A percentile compares a stretch with the other conserved stretches of the same genome.
These are phyloP conservation scores for Pantala flavescens DNA, from an alignment of 1,140 invertebrate species.

Conservation along the genomic window DNA sequence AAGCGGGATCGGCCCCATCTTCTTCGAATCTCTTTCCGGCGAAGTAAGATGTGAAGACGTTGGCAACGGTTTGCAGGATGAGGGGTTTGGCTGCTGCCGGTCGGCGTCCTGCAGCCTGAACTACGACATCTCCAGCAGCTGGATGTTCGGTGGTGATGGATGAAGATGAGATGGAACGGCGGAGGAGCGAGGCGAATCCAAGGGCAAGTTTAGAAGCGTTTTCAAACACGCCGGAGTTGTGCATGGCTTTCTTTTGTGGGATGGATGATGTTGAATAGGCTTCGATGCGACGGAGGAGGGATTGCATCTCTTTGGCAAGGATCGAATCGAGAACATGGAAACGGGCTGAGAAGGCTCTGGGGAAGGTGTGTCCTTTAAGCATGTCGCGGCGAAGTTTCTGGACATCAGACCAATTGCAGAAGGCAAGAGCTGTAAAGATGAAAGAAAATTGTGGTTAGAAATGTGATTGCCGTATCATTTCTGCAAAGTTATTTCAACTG, in stretches of 20 bases:
- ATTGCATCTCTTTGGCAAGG: slow-evolving; percentile 24
- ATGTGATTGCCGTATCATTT: no score
- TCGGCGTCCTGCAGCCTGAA: slow-evolving; percentile 17
- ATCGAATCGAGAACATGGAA: slow-evolving; percentile 26
- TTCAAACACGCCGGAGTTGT: slow-evolving; percentile 13
- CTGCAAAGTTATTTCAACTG: no score
- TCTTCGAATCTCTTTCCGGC: slow-evolving; percentile 31
- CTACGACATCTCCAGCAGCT: not conserved
- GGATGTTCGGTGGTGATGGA: not conserved
- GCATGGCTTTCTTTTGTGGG: slow-evolving; percentile 12
- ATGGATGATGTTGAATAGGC: slow-evolving; percentile 13
- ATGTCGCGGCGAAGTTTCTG: slow-evolving; percentile 33
- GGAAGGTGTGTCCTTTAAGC: slow-evolving; percentile 28
- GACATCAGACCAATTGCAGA: slow-evolving; percentile 36
- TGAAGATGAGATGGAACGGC: not conserved
- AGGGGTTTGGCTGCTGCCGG: slow-evolving; percentile 24
- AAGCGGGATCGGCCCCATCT: slow-evolving; percentile 25
- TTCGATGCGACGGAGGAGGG: slow-evolving; percentile 18
- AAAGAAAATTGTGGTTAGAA: slow-evolving; percentile 12
- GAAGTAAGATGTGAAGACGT: slow-evolving; percentile 37
- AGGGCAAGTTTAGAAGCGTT: not conserved
- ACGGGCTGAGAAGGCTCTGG: slow-evolving; percentile 24
- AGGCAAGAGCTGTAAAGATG: slow-evolving; percentile 34
- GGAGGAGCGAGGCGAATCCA: not conserved
- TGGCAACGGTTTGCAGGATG: slow-evolving; percentile 27